Evolutionary conservation across 92 coral and sea anemone species (phyloP), one percentile per base, ranked within the genome.

Genomic region (Blastomussa wellsi): DNA sequence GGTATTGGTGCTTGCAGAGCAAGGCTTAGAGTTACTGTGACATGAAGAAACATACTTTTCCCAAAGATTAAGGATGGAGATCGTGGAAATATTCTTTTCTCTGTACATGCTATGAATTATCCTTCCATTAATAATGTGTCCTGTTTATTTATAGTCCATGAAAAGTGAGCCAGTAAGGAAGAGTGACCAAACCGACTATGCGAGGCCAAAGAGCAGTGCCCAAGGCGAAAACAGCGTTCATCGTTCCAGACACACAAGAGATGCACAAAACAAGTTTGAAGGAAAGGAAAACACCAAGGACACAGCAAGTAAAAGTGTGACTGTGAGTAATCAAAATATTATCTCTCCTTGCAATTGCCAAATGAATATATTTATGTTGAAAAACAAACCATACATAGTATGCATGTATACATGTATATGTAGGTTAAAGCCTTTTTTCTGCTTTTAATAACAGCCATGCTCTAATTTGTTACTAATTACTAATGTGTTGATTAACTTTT

Each of bases 191-290:
- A 68, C 42, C 31, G 88, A 76, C 69, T 65, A 83, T 26, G 77
- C 14, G 24, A 85, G 77, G 77, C n/a, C 76, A 28, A 85, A 53
- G 44, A 17, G 59, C 41, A 47, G 77, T 24, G 31, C n/a, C 44
- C 69, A 47, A 15, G 75, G 67, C 44, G 81, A 85, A 7, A 51
- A 36, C 44, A 85, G 68, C n/a, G 76, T 16, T 33, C 62, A 77
- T 32, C 74, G 55, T 11, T 76, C 83, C 3, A 39, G 77, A 15
- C 49, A 79, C 48, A 77, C 96, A 20, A 88, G 16, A 73, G 87
- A 88, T 31, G 72, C 88, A 1, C 79, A 69, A 15, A 88, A 76
- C 60, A 93, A 91, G 79, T 88, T 93, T 86, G 96, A 89, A 76
- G 90, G 85, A 28, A 92, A 90, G 26, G 91, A 90, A 52, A 76